A percentile compares a stretch with the other conserved stretches of the same genome.
phyloP scores from a whole-genome alignment of 1,140 invertebrate species.

The Lordiphosa clarofinis region DNA sequence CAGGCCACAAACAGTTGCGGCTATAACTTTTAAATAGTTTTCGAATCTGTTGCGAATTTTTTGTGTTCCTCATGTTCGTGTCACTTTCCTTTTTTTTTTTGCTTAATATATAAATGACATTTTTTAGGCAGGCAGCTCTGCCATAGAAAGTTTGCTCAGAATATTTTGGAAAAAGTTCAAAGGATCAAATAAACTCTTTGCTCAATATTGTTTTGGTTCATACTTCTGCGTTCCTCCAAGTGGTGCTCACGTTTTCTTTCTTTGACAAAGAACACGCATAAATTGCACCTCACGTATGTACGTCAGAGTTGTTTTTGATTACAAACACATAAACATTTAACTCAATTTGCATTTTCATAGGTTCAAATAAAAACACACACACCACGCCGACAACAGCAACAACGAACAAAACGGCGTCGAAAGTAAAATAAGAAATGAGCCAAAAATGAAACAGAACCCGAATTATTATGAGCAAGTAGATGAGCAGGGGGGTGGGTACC shows the following conservation, averaged over 20 bases:
- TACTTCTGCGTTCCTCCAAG: too few relatives aligned
- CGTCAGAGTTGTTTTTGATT: constrained; percentile 29
- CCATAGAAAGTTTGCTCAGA: too few relatives aligned
- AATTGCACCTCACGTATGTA: constrained; percentile 28
- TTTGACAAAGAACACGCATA: constrained; percentile 36
- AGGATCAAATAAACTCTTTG: too few relatives aligned
- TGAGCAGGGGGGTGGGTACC: constrained; percentile 5
- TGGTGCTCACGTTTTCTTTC: too few relatives aligned
- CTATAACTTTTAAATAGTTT: constrained; percentile 59
- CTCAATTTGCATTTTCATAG: constrained; percentile 63
- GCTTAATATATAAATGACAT: too few relatives aligned
- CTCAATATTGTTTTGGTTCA: too few relatives aligned
- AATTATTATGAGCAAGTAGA: background rate
- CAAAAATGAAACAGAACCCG: constrained; percentile 45
- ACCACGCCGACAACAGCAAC: background rate
- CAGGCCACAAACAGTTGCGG: constrained; percentile 36
- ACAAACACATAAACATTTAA: constrained; percentile 60
- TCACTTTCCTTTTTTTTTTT: constrained; percentile 8
- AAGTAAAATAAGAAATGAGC: constrained; percentile 31
- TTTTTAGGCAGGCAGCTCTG: too few relatives aligned
- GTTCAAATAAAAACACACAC: constrained; percentile 25
- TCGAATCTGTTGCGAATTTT: constrained; percentile 52
- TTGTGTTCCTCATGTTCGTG: constrained; percentile 17
- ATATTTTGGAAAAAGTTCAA: too few relatives aligned
- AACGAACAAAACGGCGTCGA: too few relatives aligned